Percentiles rank a stretch among this genome's conserved stretches.
Evolutionary conservation across 2,888 invertebrate species (phyloP).

Genomic region (Balanococcus diminutus): DNA sequence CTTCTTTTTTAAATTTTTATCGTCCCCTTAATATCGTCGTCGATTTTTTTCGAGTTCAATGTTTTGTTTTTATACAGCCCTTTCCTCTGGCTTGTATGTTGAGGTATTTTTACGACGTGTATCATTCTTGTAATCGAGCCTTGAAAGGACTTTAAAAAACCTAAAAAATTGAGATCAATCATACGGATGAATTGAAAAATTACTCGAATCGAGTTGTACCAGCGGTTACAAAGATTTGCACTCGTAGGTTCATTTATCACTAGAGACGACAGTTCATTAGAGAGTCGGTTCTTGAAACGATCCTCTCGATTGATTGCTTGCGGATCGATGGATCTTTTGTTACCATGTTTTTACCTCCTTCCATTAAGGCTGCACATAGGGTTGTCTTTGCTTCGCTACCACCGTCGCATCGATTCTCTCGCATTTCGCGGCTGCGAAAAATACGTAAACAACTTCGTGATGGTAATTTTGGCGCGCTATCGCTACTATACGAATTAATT

Average conservation of each 20-base stretch:
- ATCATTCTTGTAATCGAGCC: no score
- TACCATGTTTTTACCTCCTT: background rate
- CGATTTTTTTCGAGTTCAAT: no score
- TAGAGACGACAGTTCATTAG: conserved; percentile 14
- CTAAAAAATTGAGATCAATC: background rate
- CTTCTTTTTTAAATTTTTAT: no score
- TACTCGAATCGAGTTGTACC: background rate
- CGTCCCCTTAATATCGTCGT: no score
- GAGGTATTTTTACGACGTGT: no score
- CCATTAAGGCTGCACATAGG: background rate
- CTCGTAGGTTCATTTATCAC: background rate
- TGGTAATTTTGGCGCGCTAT: conserved; percentile 21
- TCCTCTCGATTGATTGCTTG: background rate
- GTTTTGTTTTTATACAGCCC: no score
- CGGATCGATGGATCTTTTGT: conserved; percentile 12
- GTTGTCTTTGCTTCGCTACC: no score
- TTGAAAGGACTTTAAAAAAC: background rate
- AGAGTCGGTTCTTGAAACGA: background rate
- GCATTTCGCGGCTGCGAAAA: background rate
- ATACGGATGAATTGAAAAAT: background rate
- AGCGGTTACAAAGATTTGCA: background rate
- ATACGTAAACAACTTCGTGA: conserved; percentile 6
- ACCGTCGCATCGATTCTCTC: conserved; percentile 9
- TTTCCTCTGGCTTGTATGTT: no score
- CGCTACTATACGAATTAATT: conserved; percentile 14